Evolutionary conservation across 2,797 vertebrate species (phyloP).

Genomic region (Telmatherina bonti): DNA sequence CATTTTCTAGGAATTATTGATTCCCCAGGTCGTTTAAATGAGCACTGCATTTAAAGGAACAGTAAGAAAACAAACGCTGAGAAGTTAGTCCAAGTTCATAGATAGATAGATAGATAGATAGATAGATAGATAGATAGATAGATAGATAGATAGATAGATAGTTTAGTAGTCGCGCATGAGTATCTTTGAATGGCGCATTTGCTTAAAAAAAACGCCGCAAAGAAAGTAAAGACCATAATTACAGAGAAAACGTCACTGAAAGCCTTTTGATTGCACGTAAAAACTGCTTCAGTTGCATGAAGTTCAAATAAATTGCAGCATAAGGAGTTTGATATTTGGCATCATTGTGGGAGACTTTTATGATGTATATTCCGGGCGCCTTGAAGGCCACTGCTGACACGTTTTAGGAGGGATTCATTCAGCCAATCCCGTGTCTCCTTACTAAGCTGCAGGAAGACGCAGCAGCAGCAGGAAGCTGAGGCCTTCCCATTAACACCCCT

Average conservation of each 20-base stretch:
- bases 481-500: constrained; percentile 78
- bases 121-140: constrained; percentile 10
- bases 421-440: constrained; percentile 30
- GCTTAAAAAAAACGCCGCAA: constrained; percentile 37
- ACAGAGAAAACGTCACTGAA: constrained; percentile 49
- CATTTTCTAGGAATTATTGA: too few relatives aligned
- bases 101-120: constrained; percentile 12
- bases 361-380: constrained; percentile 48
- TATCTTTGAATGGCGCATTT: constrained; percentile 53
- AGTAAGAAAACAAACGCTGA: too few relatives aligned
- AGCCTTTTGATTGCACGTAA: constrained; percentile 58
- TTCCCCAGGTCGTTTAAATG: too few relatives aligned
- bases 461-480: constrained; percentile 63
- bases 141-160: constrained; percentile 9
- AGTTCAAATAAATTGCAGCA: constrained; percentile 21
- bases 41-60: too few relatives aligned
- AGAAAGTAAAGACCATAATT: constrained; percentile 9
- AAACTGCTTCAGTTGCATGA: constrained; percentile 45
- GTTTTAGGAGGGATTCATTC: constrained; percentile 28
- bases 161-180: constrained; percentile 6
- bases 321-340: constrained; percentile 36
- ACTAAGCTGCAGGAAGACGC: constrained; percentile 23
- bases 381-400: constrained; percentile 56
- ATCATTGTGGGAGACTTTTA: constrained; percentile 40
- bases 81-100: not conserved